phyloP scores from a whole-genome alignment of 2,888 invertebrate species.

The Chymomyza procnemis region DNA sequence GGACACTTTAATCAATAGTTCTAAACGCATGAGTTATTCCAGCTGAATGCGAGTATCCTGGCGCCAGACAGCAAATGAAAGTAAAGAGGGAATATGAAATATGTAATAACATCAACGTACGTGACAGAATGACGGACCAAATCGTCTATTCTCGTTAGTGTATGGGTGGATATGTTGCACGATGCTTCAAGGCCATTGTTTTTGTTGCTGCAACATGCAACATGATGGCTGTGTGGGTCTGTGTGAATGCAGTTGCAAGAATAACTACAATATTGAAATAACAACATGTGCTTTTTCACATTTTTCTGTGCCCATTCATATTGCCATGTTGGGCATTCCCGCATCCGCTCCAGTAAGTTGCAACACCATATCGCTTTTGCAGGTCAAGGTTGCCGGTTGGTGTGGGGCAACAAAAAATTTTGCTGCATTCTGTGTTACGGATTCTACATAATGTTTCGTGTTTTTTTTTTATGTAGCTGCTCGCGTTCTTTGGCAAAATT shows the following conservation, averaged over 20 bases:
- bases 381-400: conserved; percentile 76
- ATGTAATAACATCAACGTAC: conserved; percentile 25
- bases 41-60: background rate
- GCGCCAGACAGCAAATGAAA: background rate
- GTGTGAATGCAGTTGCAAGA: conserved; percentile 21
- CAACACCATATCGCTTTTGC: conserved; percentile 65
- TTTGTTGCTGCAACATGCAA: background rate
- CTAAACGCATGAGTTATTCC: background rate
- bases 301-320: conserved; percentile 41
- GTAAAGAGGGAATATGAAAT: conserved; percentile 3
- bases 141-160: background rate
- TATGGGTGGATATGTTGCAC: background rate
- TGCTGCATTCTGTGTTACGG: conserved; percentile 8
- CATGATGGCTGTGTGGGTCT: conserved; percentile 1
- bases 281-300: conserved; percentile 36
- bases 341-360: conserved; percentile 5
- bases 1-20: background rate
- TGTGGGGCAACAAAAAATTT: conserved; percentile 23
- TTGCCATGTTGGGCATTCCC: conserved; percentile 28
- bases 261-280: conserved; percentile 61
- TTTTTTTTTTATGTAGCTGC: conserved; percentile 45
- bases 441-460: background rate
- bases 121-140: conserved; percentile 13
- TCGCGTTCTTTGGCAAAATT: conserved; percentile 39
- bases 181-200: background rate